These are phyloP conservation scores for Pheosia gnoma DNA, from an alignment of 2,888 invertebrate species.

Conservation along the genomic window DNA sequence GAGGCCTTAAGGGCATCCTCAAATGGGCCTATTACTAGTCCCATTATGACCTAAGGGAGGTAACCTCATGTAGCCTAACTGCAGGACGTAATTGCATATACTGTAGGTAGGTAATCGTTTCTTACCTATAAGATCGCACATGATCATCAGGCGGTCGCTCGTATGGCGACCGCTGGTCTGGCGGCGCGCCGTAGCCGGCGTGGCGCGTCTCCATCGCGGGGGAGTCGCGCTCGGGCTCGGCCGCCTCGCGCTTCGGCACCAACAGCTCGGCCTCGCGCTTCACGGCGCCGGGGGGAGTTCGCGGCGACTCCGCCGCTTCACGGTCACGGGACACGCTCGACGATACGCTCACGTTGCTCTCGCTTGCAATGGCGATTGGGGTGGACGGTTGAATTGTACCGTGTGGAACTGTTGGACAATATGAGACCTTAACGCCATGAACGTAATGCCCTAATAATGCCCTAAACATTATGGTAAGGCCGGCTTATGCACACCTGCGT, in stretches of 20 bases:
- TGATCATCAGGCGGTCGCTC: constrained; percentile 87
- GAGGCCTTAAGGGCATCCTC: too few species aligned
- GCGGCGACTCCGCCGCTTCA: constrained; percentile 64
- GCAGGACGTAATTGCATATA: too few species aligned
- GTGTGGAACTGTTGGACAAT: constrained; percentile 24
- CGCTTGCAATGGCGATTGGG: constrained; percentile 38
- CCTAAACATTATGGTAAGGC: too few species aligned
- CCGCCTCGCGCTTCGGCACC: constrained; percentile 88
- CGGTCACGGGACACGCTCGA: constrained; percentile 51
- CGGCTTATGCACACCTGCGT: too few species aligned
- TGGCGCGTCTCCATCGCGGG: constrained; percentile 89
- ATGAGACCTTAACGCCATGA: background rate
- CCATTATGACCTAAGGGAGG: too few species aligned
- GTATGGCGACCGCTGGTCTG: constrained; percentile 87
- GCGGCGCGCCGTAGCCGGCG: constrained; percentile 87
- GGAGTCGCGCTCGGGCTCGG: constrained; percentile 88
- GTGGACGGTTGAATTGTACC: constrained; percentile 45
- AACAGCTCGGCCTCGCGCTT: constrained; percentile 83
- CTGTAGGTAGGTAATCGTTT: too few species aligned
- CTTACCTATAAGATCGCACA: constrained; percentile 83
- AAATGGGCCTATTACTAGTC: too few species aligned
- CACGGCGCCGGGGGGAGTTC: constrained; percentile 70
- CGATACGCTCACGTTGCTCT: constrained; percentile 36
- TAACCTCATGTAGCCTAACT: too few species aligned
- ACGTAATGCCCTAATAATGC: too few species aligned